Evolutionary conservation across 2,113 vertebrate genomes (phyloP), one percentile per base, ranked within the genome.

Genomic region (Motacilla tschutschensis): DNA sequence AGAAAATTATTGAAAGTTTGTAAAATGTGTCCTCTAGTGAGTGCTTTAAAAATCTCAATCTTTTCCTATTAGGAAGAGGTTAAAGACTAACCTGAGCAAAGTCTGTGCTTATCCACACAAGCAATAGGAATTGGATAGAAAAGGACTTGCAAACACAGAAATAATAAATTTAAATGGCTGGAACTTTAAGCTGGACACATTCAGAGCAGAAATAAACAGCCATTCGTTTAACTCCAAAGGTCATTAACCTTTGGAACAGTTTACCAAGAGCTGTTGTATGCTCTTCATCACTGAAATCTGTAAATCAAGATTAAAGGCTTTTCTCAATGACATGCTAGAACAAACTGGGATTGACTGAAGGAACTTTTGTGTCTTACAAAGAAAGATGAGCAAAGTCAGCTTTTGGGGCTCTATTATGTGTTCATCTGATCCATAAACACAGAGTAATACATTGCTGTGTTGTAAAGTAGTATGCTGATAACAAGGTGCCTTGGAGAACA

Each of bases 151-250:
- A 92, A 93, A 90, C 69, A 87, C 17, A 76, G 53, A 72, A 93
- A 91, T 92, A 90, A 70, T 74, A 80, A 70, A 74, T 89, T 87
- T 83, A 89, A 93, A 91, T 60, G 44, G 69, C 74, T 83, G 72
- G 76, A 90, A 94, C 85, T 95, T 93, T 85, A 93, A 93, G 79
- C 83, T 87, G 60, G 82, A 87, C 33, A 73, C 40, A 87, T 87
- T 90, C 60, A 71, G 62, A 67, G 72, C 25, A 92, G 87, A 95
- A 95, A 89, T 67, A 92, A 93, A 85, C 74, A 94, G n/a, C 41
- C 85, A 71, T 85, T 92, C 94, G 85, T 95, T 95, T 93, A 87
- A 89, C 60, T 93, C 76, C 91, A 93, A 93, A 95, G 94, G 77
- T 89, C 46, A n/a, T 77, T 89, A 79, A 93, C 91, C 93, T 95